phyloP scores from a whole-genome alignment of 1,140 invertebrate species.

The Nilaparvata lugens region DNA sequence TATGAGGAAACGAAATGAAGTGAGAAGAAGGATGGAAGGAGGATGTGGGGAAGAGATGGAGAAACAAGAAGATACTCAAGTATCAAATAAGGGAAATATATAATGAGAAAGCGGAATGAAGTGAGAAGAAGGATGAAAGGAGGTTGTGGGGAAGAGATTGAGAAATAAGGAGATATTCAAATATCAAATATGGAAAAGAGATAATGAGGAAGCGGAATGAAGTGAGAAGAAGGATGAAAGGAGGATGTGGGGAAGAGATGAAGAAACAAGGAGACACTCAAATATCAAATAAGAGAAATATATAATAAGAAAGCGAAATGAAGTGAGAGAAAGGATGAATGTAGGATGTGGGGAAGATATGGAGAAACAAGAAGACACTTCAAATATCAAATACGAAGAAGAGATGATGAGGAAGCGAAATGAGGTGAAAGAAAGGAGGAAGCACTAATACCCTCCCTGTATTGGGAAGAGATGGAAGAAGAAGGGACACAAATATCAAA shows the following conservation, averaged over 20 bases:
- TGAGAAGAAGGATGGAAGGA: not conserved
- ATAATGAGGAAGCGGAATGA: not conserved
- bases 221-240: not conserved
- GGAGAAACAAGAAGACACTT: not conserved
- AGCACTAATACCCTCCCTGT: not conserved
- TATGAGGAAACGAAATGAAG: not conserved
- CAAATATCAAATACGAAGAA: not conserved
- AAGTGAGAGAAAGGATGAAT: not conserved
- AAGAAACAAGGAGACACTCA: not conserved
- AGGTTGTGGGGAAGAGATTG: not conserved
- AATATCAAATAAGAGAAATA: not conserved
- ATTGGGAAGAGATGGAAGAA: not conserved
- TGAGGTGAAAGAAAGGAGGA: not conserved
- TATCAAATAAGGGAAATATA: not conserved
- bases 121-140: not conserved
- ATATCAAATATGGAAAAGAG: not conserved
- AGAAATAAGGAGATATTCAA: constrained; percentile 2
- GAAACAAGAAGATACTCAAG: too few species aligned
- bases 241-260: not conserved
- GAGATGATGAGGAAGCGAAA: not conserved
- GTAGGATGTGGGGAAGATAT: not conserved
- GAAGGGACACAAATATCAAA: too few species aligned
- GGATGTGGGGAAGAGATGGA: not conserved
- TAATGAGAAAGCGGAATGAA: not conserved
- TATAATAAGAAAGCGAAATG: not conserved